Evolutionary conservation across 2,888 invertebrate species (phyloP).

Genomic region (Eupithecia pulchellata): DNA sequence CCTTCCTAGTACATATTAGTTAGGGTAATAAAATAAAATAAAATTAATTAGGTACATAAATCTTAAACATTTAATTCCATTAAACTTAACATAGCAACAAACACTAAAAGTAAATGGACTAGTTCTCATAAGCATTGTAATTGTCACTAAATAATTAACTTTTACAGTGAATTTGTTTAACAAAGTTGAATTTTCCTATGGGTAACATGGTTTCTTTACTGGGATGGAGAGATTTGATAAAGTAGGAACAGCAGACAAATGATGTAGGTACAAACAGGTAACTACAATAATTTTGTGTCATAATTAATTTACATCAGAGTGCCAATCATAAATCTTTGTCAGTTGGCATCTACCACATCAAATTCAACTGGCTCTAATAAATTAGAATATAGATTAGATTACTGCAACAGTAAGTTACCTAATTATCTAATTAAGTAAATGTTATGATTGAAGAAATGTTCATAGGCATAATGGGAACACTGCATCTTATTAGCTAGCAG

Average conservation of each 20-base stretch:
- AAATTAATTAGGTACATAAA: background rate
- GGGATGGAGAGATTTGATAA: background rate
- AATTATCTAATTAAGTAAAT: background rate
- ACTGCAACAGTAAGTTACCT: background rate
- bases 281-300: background rate
- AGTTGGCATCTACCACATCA: background rate
- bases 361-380: background rate
- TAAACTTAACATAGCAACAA: constrained; percentile 24
- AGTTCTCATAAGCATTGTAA: constrained; percentile 1
- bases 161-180: no score
- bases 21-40: constrained; percentile 1
- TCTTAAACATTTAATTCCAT: constrained; percentile 24
- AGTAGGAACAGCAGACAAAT: background rate
- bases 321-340: background rate
- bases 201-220: background rate
- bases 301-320: background rate
- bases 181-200: background rate
- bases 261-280: background rate
- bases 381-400: background rate
- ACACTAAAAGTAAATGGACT: constrained; percentile 13
- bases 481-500: no score
- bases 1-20: background rate
- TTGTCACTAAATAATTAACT: constrained; percentile 1
- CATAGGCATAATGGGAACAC: no score
- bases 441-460: background rate